Evolutionary conservation across 2,113 vertebrate genomes (phyloP), one percentile per base, ranked within the genome.

Genomic region (Trogon surrucura): DNA sequence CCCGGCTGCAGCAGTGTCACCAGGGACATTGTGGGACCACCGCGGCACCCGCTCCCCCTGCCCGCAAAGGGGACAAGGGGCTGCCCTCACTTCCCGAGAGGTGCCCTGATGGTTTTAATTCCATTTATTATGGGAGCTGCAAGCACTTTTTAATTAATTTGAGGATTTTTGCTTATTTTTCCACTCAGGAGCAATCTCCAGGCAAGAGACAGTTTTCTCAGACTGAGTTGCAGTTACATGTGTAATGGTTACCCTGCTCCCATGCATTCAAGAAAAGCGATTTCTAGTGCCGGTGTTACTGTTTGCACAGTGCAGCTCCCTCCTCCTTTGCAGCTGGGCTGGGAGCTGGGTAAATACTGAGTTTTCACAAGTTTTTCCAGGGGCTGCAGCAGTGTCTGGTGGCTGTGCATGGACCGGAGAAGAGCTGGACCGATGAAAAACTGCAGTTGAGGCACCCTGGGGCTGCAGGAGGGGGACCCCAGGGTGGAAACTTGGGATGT

Each of bases 11-110:
- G 45, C 22, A 5, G 1, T 36, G 64, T 8, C 84, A 53, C 44
- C 22, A 3, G 65, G 22, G 60, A n/a, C 1, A 2, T 41, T 0
- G 53, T 1, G 64, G 22, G 36, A 56, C 21, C 2, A 5, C 29
- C 44, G 1, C 3, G 44, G 21, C 15, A 12, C 53, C 26, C 1
- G 1, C 32, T 32, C 13, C 38, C 47, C 32, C 4, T 36, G 4
- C 17, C 38, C 3, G 51, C 56, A 16, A 7, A 2, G 7, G 34
- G 50, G 8, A 6, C 4, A 0, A 45, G 56, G 57, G 18, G 16
- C 45, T 47, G 45, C 18, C 45, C 45, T 47, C 41, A 41, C 41
- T 41, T 41, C 41, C 41, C 11, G 41, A 41, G 41, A 41, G 41
- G 41, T 41, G 41, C 41, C 41, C 41, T 41, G 41, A 41, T n/a